These are phyloP conservation scores for Megaleporinus macrocephalus DNA, from an alignment of 2,113 vertebrate genomes.

Conservation along the genomic window DNA sequence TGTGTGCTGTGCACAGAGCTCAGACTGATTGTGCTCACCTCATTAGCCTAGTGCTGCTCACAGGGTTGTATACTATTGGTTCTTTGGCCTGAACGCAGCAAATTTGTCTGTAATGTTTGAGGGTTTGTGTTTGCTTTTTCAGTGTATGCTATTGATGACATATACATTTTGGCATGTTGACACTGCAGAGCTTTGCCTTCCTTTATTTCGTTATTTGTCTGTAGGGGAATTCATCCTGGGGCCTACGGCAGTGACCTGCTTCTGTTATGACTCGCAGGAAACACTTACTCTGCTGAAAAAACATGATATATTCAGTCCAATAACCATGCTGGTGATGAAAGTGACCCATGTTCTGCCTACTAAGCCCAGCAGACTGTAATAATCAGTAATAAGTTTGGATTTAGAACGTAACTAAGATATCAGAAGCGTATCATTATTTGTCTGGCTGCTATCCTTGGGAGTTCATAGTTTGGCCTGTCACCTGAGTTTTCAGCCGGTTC, in stretches of 20 bases:
- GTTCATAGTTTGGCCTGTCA: neutral
- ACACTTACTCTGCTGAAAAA: slow-evolving; percentile 53
- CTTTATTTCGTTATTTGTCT: neutral
- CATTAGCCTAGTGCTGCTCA: slow-evolving; percentile 16
- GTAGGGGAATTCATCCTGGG: slow-evolving; percentile 14
- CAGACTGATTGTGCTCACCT: slow-evolving; percentile 45
- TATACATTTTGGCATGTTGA: neutral
- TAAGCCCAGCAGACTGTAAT: too few species aligned
- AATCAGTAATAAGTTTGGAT: neutral
- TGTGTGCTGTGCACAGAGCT: slow-evolving; percentile 50
- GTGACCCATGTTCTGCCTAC: neutral
- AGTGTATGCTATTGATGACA: neutral
- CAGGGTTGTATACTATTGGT: slow-evolving; percentile 10
- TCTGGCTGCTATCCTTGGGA: neutral
- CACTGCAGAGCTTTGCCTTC: neutral
- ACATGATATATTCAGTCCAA: neutral
- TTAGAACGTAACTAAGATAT: neutral
- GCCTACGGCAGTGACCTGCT: slow-evolving; percentile 66
- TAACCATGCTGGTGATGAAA: neutral
- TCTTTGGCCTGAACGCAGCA: slow-evolving; percentile 11
- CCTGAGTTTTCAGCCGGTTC: neutral
- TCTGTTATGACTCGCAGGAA: slow-evolving; percentile 64
- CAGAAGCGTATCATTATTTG: neutral
- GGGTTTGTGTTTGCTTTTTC: neutral
- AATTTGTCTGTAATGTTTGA: neutral